Evolutionary conservation across 2,888 invertebrate genomes (phyloP).

Genomic region (Tetheella fluctuosa): DNA sequence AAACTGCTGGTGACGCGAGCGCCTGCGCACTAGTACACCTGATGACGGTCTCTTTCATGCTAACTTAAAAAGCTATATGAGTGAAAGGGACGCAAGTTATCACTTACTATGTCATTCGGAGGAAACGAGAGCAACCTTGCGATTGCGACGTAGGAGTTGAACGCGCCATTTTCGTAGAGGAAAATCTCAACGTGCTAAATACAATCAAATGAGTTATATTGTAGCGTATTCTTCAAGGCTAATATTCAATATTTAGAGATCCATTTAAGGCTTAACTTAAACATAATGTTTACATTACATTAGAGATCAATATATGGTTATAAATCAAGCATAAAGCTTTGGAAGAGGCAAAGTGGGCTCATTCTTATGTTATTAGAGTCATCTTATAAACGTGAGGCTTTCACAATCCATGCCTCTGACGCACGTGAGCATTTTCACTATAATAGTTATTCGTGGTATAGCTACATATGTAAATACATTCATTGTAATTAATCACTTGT

Average conservation of each 20-base stretch:
- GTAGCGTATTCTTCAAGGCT: background rate
- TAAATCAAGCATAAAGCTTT: background rate
- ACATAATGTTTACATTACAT: background rate
- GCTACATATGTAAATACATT: background rate
- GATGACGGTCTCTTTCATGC: constrained; percentile 23
- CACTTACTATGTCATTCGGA: constrained; percentile 40
- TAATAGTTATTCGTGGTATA: background rate
- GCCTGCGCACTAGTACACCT: constrained; percentile 45
- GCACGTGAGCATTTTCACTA: background rate
- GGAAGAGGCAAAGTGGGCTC: background rate
- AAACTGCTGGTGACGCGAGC: constrained; percentile 52
- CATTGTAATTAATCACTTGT: constrained; percentile 8
- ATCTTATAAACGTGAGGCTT: background rate
- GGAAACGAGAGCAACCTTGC: constrained; percentile 61
- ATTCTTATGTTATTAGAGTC: background rate
- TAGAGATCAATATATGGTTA: background rate
- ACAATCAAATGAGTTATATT: background rate
- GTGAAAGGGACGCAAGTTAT: constrained; percentile 38
- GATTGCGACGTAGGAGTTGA: constrained; percentile 28
- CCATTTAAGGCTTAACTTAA: background rate
- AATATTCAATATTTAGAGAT: background rate
- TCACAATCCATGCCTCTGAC: background rate
- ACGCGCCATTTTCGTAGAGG: constrained; percentile 16
- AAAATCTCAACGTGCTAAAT: background rate
- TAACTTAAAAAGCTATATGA: constrained; percentile 13